These are phyloP conservation scores for Psittacara wagleri DNA, from an alignment of 2,113 vertebrate species.

Conservation along the genomic window DNA sequence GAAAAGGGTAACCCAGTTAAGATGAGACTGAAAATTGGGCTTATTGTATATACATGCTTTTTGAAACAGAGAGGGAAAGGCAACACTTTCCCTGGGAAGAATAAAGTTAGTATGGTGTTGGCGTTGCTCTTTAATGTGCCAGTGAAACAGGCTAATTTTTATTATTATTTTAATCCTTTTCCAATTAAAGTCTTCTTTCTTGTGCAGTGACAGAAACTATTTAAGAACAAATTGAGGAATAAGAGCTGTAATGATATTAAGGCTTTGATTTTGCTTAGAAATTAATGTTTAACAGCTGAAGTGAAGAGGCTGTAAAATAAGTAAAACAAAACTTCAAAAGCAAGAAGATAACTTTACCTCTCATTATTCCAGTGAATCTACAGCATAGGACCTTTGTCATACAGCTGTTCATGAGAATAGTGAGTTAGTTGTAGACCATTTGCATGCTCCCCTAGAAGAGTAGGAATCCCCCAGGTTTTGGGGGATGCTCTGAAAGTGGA, in stretches of 20 bases:
- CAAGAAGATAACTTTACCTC: background rate
- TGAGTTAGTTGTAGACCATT: background rate
- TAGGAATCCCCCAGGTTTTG: background rate
- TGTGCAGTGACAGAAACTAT: background rate
- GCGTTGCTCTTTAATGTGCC: background rate
- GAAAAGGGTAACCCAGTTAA: slow-evolving; percentile 37
- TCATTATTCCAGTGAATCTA: background rate
- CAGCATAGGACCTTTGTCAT: background rate
- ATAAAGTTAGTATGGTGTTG: background rate
- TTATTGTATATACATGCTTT: background rate
- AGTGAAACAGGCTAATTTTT: background rate
- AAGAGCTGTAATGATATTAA: background rate
- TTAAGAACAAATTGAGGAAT: slow-evolving; percentile 14
- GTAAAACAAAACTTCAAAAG: background rate
- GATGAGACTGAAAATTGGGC: background rate
- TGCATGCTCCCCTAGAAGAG: background rate
- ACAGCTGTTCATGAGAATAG: background rate
- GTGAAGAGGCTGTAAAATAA: background rate
- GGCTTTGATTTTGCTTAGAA: slow-evolving; percentile 9
- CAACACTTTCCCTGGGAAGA: background rate
- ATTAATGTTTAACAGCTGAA: background rate
- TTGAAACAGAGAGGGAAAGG: background rate
- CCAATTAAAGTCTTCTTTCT: background rate
- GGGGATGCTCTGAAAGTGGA: background rate
- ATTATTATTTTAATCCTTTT: slow-evolving; percentile 1